A percentile compares a stretch with the other conserved stretches of the same genome.
These are phyloP conservation scores for Cheilinus undulatus DNA, from an alignment of 2,113 vertebrate genomes.

Conservation along the genomic window DNA sequence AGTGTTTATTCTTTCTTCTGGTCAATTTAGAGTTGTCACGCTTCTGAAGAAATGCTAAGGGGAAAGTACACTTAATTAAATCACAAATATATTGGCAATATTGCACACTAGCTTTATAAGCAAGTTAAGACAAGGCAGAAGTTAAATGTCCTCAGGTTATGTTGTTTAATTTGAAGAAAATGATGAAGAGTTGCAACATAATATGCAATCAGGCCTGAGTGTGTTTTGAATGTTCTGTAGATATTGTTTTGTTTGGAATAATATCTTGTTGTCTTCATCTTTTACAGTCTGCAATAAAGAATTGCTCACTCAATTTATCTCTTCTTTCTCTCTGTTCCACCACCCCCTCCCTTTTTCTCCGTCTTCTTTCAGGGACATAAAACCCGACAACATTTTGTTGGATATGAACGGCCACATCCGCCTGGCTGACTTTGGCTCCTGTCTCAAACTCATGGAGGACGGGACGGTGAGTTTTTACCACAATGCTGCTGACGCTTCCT, in stretches of 20 bases:
- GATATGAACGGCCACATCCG: constrained; percentile 99
- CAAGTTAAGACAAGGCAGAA: constrained; percentile 12
- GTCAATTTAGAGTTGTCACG: constrained; percentile 36
- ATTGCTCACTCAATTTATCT: constrained; percentile 7
- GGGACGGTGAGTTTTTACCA: constrained; percentile 89
- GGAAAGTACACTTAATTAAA: constrained; percentile 57
- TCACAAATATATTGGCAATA: constrained; percentile 34
- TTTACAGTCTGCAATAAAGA: constrained; percentile 10
- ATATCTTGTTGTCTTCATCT: constrained; percentile 13
- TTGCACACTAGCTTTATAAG: constrained; percentile 5
- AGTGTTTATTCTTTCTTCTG: constrained; percentile 40
- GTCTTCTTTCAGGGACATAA: constrained; percentile 90
- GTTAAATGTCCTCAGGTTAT: constrained; percentile 30
- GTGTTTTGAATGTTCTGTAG: constrained; percentile 22
- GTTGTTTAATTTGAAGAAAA: constrained; percentile 30
- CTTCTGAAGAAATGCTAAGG: constrained; percentile 38
- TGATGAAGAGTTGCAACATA: neutral
- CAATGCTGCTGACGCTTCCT: constrained; percentile 45
- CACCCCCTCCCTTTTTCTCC: neutral
- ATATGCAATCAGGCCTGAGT: constrained; percentile 19
- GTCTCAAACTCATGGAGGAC: constrained; percentile 97
- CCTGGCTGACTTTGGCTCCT: constrained; percentile 98
- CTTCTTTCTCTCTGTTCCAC: neutral
- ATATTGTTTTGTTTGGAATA: constrained; percentile 50
- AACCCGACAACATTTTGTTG: constrained; percentile 98